These are phyloP conservation scores for Diabrotica virgifera DNA, from an alignment of 1,140 invertebrate genomes.

Conservation along the genomic window DNA sequence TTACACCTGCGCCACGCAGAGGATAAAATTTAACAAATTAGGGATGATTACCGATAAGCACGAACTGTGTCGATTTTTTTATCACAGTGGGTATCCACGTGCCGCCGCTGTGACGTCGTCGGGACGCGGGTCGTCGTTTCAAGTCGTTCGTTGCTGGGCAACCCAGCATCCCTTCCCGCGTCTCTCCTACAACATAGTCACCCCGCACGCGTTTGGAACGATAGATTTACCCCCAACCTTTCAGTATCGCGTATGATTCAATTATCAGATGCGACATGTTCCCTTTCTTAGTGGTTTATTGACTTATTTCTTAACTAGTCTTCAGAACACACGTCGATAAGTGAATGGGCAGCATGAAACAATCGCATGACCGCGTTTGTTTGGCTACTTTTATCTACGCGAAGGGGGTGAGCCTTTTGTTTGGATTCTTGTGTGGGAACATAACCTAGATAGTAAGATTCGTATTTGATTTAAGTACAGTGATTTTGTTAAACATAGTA, in stretches of 20 bases:
- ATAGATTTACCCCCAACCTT: constrained; percentile 16
- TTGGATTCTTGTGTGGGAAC: too few species aligned
- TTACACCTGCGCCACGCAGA: too few species aligned
- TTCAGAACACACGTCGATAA: constrained; percentile 11
- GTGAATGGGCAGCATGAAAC: constrained; percentile 6
- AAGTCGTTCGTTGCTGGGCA: constrained; percentile 39
- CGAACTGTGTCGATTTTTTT: too few species aligned
- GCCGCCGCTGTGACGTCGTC: background rate
- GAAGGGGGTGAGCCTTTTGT: too few species aligned
- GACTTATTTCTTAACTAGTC: constrained; percentile 41
- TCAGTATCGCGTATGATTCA: constrained; percentile 41
- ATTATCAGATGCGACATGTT: constrained; percentile 43
- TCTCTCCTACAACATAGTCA: constrained; percentile 22
- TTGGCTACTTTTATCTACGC: background rate
- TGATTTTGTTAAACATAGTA: too few species aligned
- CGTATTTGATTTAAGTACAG: too few species aligned
- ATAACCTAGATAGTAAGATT: too few species aligned
- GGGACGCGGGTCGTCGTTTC: constrained; percentile 32
- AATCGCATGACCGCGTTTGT: background rate
- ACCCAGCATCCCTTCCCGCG: constrained; percentile 43
- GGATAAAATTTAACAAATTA: too few species aligned
- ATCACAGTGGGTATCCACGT: background rate
- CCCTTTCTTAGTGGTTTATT: constrained; percentile 41
- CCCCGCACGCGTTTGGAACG: constrained; percentile 17
- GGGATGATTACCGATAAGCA: too few species aligned